phyloP scores from a whole-genome alignment of 1,140 invertebrate species.

The Caerostris extrusa region DNA sequence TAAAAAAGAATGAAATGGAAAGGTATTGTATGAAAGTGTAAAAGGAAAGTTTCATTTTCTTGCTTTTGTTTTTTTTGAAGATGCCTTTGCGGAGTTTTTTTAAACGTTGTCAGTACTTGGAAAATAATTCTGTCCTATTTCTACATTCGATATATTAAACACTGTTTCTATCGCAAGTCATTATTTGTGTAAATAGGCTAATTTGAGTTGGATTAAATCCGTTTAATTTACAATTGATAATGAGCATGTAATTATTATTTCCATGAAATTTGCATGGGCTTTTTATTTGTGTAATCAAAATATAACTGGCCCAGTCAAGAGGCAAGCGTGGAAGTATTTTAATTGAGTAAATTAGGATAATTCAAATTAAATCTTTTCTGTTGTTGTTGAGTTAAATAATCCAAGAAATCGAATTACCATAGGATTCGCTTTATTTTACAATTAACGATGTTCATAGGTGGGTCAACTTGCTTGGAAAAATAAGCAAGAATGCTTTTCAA shows the following conservation, averaged over 20 bases:
- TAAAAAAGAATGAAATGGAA: slow-evolving; percentile 52
- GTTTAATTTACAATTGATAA: not conserved
- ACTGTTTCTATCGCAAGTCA: not conserved
- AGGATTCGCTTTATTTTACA: not conserved
- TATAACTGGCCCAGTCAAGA: not conserved
- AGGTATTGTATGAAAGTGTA: slow-evolving; percentile 42
- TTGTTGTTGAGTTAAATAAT: not conserved
- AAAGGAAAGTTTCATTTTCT: not conserved
- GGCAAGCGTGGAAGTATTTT: not conserved
- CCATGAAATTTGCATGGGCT: not conserved
- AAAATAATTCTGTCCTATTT: slow-evolving; percentile 28
- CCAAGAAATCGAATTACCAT: not conserved
- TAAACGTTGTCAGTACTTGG: not conserved
- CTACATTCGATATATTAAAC: not conserved
- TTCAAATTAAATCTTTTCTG: not conserved
- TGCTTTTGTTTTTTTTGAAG: slow-evolving; percentile 12
- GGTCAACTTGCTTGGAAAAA: not conserved
- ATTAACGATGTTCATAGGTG: not conserved
- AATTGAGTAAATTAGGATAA: not conserved
- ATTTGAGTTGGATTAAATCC: not conserved
- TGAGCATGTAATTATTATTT: not conserved
- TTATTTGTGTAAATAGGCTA: not conserved
- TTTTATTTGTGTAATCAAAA: not conserved
- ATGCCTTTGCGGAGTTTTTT: not conserved
- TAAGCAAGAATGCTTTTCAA: not conserved